Base-by-base conservation (phyloP, 2,797 vertebrate genomes). In the Anas bernieri region DNA sequence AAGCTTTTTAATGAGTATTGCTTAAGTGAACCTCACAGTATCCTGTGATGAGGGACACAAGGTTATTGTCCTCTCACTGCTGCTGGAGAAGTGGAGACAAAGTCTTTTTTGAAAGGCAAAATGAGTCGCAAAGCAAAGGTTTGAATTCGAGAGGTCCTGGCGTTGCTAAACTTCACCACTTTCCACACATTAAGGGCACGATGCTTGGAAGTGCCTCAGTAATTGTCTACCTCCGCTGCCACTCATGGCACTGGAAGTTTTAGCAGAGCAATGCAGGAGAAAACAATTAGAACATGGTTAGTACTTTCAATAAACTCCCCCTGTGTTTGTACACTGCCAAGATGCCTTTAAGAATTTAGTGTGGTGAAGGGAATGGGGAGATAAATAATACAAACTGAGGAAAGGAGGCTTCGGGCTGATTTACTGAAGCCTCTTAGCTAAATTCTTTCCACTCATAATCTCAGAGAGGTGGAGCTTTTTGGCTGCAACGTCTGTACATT, bases 361-460 rank as follows among this genome's bases (percentile, higher is more conserved):
- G 95, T 94, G 94, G 94, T 94, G 90, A 88, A 93, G 86, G 72
- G 88, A 93, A 93, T 95, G 46, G 94, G 62, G 86, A 95, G 88
- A 95, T 96, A 92, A 95, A 96, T 96, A 96, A 95, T 94, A 86
- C 7, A 93, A 85, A 63, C 63, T 0, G 2, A 94, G 79, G 81
- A 95, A 74, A 92, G 90, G 88, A 92, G 84, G 86, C 87, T 94
- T 94, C 0, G 2, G 62, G 78, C 78, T 95, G 95, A 94, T 93
- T 96, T 94, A 90, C 88, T 93, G 96, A 88, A 91, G 90, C 83
- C 92, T 96, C 89, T 96, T 83, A 94, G 93, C 88, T 89, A 54
- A 94, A 93, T 96, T 92, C 88, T 94, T 95, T 96, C 96, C 96
- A 89, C 94, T 95, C 88, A 54, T 80, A 43, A 80, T 80, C 64